phyloP scores from a whole-genome alignment of 2,888 invertebrate species.

The Caenorhabditis doughertyi region DNA sequence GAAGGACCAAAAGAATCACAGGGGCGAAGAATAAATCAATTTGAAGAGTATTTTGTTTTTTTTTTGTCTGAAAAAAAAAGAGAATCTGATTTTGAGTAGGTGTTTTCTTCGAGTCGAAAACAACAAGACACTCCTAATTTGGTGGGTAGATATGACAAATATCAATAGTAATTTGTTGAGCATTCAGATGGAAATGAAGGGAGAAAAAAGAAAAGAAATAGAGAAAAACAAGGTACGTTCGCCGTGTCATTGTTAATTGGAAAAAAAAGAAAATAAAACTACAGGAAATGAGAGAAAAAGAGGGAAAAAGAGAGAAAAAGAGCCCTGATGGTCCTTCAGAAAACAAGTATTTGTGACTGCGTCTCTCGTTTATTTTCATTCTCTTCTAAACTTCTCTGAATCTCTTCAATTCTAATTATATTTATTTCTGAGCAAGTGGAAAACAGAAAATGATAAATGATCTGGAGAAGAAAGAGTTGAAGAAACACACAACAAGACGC shows the following conservation, averaged over 20 bases:
- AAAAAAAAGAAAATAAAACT: conserved; percentile 16
- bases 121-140: conserved; percentile 1
- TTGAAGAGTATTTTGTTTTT: background rate
- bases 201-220: background rate
- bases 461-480: conserved; percentile 14
- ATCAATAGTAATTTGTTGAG: conserved; percentile 15
- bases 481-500: background rate
- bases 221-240: conserved; percentile 25
- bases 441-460: conserved; percentile 56
- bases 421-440: conserved; percentile 1
- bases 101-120: background rate
- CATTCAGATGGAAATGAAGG: conserved; percentile 9
- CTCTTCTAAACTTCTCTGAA: background rate
- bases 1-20: conserved; percentile 3
- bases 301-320: conserved; percentile 5
- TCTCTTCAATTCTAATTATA: conserved; percentile 4
- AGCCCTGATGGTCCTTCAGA: conserved; percentile 44
- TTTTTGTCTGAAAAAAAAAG: conserved; percentile 11
- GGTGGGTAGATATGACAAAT: conserved; percentile 4
- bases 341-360: conserved; percentile 40
- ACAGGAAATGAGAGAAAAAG: background rate
- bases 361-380: conserved; percentile 11
- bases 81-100: background rate
- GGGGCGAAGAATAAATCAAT: background rate
- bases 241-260: conserved; percentile 42